Evolutionary conservation across 2,888 invertebrate genomes (phyloP).

Genomic region (Carabus problematicus): DNA sequence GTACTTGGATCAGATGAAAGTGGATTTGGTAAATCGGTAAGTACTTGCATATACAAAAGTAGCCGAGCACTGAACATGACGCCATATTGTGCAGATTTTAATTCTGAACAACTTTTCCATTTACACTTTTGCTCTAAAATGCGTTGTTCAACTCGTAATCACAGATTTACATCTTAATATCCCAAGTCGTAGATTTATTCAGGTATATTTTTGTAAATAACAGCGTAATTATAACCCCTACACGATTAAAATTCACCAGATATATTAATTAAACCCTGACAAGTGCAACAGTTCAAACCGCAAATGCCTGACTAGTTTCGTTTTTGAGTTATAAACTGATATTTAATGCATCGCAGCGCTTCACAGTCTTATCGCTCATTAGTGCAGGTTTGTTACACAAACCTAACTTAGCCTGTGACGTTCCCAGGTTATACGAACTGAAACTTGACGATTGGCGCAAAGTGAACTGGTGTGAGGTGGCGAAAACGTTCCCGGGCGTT

Average conservation of each 20-base stretch:
- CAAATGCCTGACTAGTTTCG: background rate
- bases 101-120: too few species aligned
- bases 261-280: too few species aligned
- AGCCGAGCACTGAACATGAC: too few species aligned
- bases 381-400: background rate
- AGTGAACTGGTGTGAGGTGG: constrained; percentile 18
- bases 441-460: constrained; percentile 15
- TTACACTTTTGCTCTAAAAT: too few species aligned
- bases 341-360: background rate
- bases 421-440: background rate
- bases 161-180: too few species aligned
- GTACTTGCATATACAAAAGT: background rate
- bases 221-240: too few species aligned
- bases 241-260: too few species aligned
- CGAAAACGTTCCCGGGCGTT: constrained; percentile 7
- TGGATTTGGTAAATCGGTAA: constrained; percentile 18
- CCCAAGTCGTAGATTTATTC: too few species aligned
- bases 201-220: background rate
- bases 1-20: background rate
- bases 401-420: too few species aligned
- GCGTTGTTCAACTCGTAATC: too few species aligned
- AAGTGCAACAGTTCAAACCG: background rate
- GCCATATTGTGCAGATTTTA: too few species aligned
- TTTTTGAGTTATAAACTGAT: background rate
- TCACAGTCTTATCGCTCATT: too few species aligned